Evolutionary conservation across 2,113 vertebrate genomes (phyloP).

Genomic region (Datnioides undecimradiatus): DNA sequence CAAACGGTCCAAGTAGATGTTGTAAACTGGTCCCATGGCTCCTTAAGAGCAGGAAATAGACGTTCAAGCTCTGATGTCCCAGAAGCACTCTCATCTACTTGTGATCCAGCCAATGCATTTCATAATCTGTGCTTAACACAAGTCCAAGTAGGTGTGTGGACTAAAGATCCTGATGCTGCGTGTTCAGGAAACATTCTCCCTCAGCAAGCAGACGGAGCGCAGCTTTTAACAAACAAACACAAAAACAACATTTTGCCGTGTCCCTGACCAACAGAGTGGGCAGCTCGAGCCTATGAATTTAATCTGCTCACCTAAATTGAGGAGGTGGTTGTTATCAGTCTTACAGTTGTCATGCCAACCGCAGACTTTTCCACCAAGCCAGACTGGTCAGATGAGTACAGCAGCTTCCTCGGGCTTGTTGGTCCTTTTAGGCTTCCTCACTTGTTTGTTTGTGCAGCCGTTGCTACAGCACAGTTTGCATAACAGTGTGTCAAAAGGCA

Average conservation of each 20-base stretch:
- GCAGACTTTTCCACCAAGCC: neutral
- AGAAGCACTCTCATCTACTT: neutral
- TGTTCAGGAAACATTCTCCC: neutral
- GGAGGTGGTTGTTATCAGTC: slow-evolving; percentile 18
- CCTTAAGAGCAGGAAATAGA: neutral
- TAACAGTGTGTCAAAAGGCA: neutral
- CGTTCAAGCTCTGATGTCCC: neutral
- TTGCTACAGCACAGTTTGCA: neutral
- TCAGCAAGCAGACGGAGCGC: slow-evolving; percentile 3
- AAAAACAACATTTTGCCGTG: slow-evolving; percentile 2
- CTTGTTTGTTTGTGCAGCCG: neutral
- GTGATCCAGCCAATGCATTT: neutral
- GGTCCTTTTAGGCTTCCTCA: neutral
- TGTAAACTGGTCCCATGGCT: neutral
- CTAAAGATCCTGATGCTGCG: neutral
- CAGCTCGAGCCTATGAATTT: slow-evolving; percentile 19
- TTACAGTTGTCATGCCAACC: slow-evolving; percentile 45
- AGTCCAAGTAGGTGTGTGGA: neutral
- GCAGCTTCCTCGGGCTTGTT: neutral
- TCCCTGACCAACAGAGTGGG: slow-evolving; percentile 31
- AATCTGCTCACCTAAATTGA: slow-evolving; percentile 24
- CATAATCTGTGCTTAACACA: neutral
- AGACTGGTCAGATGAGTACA: neutral
- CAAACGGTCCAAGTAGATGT: neutral
- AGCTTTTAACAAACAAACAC: slow-evolving; percentile 13